A percentile compares a stretch with the other conserved stretches of the same genome.
phyloP scores from a whole-genome alignment of 1,140 invertebrate genomes.

The Gerris buenoi region DNA sequence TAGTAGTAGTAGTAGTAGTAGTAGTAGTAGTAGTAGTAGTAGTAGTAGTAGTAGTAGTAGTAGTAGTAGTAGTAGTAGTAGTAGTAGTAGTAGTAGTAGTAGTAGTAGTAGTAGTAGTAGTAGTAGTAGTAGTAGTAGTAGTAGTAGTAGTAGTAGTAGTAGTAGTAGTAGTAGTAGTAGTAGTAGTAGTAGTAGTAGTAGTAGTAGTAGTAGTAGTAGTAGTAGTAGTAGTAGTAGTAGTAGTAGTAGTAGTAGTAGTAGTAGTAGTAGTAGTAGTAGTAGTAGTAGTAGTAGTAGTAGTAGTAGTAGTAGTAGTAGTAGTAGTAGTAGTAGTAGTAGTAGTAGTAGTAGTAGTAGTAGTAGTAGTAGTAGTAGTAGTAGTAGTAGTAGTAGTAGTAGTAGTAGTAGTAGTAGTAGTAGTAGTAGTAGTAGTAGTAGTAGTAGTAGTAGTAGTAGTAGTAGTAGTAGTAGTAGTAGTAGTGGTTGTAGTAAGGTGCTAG shows the following conservation, averaged over 20 bases:
- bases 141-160: slow-evolving; percentile 5
- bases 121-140: slow-evolving; percentile 4
- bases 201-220: slow-evolving; percentile 5
- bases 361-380: slow-evolving; percentile 1
- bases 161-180: slow-evolving; percentile 4
- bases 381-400: slow-evolving; percentile 1
- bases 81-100: slow-evolving; percentile 5
- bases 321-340: slow-evolving; percentile 1
- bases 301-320: slow-evolving; percentile 1
- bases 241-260: slow-evolving; percentile 4
- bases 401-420: no score
- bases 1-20: slow-evolving; percentile 4
- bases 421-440: no score
- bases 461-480: no score
- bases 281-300: slow-evolving; percentile 1
- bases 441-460: no score
- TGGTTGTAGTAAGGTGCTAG: no score
- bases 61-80: slow-evolving; percentile 4
- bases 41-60: slow-evolving; percentile 4
- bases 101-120: slow-evolving; percentile 4
- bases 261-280: slow-evolving; percentile 4
- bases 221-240: slow-evolving; percentile 4
- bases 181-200: slow-evolving; percentile 4
- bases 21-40: slow-evolving; percentile 5
- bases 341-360: slow-evolving; percentile 1